Conservation (phyloP, 2,797 vertebrate genomes). For the Rallus crepitans region DNA sequence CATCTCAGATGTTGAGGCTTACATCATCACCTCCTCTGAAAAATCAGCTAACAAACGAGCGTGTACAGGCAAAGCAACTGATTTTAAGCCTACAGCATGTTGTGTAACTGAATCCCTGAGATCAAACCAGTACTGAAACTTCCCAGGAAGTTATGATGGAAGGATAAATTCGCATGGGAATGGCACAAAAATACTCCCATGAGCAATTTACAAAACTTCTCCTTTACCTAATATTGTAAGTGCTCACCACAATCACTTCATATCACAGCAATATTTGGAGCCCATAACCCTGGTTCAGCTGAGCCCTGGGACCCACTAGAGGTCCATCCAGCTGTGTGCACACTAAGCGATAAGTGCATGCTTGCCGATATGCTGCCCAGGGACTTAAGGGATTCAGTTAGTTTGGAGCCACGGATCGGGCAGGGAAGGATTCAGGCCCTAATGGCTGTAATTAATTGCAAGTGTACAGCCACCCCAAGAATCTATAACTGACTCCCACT, state of each 20-base stretch:
- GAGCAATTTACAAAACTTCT: background rate
- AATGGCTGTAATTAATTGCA: background rate
- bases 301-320: background rate
- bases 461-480: background rate
- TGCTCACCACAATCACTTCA: background rate
- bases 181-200: conserved; percentile 19
- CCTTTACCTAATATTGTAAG: background rate
- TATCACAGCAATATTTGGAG: background rate
- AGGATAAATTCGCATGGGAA: background rate
- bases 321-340: background rate
- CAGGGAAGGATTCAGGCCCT: background rate
- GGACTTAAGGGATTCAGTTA: background rate
- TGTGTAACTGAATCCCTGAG: background rate
- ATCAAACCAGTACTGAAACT: conserved; percentile 20
- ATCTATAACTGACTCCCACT: background rate
- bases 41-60: background rate
- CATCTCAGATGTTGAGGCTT: background rate
- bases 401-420: background rate
- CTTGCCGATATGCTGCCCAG: background rate
- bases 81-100: background rate
- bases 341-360: background rate
- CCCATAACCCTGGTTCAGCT: background rate
- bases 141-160: background rate
- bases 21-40: conserved; percentile 17
- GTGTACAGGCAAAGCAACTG: conserved; percentile 19